phyloP scores from a whole-genome alignment of 2,113 vertebrate genomes.

The Leptodactylus fuscus region DNA sequence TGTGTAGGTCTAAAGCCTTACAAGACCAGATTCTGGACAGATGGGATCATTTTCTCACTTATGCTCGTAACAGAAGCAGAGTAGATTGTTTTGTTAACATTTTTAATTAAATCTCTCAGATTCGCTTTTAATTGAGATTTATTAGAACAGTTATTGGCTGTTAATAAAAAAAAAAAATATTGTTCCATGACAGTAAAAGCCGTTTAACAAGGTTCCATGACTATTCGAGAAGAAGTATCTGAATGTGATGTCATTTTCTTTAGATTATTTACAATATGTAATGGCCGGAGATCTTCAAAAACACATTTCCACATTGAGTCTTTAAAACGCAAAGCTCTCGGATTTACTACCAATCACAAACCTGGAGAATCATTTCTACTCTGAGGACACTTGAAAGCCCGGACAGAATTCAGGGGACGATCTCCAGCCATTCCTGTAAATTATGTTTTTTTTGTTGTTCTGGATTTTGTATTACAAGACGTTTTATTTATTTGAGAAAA shows the following conservation, averaged over 20 bases:
- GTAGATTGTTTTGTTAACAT: constrained; percentile 40
- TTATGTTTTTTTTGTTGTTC: too few relatives aligned
- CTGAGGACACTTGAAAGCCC: too few relatives aligned
- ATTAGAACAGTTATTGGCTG: constrained; percentile 27
- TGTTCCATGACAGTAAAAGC: constrained; percentile 8
- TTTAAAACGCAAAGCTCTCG: too few relatives aligned
- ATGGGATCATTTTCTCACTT: constrained; percentile 41
- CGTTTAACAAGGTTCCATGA: constrained; percentile 19
- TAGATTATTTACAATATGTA: background rate
- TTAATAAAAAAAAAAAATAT: constrained; percentile 34
- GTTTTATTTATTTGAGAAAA: too few relatives aligned
- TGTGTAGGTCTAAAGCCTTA: constrained; percentile 13
- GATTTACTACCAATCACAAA: too few relatives aligned
- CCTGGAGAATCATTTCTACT: too few relatives aligned
- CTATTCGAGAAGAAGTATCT: constrained; percentile 22
- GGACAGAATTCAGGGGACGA: too few relatives aligned
- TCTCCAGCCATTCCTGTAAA: too few relatives aligned
- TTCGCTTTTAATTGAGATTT: constrained; percentile 44
- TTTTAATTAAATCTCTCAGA: constrained; percentile 46
- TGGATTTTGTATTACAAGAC: too few relatives aligned
- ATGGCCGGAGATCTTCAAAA: background rate
- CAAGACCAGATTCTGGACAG: constrained; percentile 35
- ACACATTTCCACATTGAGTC: too few relatives aligned
- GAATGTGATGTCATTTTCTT: background rate
- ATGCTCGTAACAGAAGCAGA: constrained; percentile 32